Percentiles rank a stretch among this genome's conserved stretches.
These are phyloP conservation scores for Lacerta bilineata DNA, from an alignment of 2,797 vertebrate species.

Conservation along the genomic window DNA sequence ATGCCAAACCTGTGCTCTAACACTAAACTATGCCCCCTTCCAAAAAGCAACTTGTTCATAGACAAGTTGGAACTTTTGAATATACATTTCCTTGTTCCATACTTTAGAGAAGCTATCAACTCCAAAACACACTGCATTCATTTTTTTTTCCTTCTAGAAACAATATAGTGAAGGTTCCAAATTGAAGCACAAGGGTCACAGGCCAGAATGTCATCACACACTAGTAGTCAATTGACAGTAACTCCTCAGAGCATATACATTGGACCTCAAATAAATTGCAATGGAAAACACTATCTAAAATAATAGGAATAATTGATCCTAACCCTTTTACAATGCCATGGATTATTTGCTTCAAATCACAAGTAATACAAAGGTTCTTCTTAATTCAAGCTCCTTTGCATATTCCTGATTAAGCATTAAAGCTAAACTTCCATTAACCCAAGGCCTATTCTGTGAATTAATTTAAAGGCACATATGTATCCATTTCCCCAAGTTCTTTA, in stretches of 20 bases:
- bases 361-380: constrained; percentile 13
- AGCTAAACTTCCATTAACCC: background rate
- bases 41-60: constrained; percentile 21
- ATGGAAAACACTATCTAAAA: background rate
- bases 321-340: constrained; percentile 11
- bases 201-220: background rate
- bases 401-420: constrained; percentile 37
- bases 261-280: background rate
- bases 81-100: constrained; percentile 59
- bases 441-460: constrained; percentile 13
- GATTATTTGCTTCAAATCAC: constrained; percentile 29
- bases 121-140: constrained; percentile 60
- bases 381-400: constrained; percentile 22
- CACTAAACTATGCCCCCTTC: background rate
- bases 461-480: constrained; percentile 20
- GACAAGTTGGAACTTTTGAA: constrained; percentile 15
- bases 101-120: constrained; percentile 60
- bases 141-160: constrained; percentile 71
- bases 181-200: constrained; percentile 9
- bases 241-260: background rate
- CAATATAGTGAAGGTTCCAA: constrained; percentile 54
- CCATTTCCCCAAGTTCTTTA: constrained; percentile 38
- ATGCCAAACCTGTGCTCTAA: background rate
- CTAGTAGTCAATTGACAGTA: constrained; percentile 13
- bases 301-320: background rate